These are phyloP conservation scores for Cryptoblepharus egeriae DNA, from an alignment of 2,797 vertebrate genomes.

Conservation along the genomic window DNA sequence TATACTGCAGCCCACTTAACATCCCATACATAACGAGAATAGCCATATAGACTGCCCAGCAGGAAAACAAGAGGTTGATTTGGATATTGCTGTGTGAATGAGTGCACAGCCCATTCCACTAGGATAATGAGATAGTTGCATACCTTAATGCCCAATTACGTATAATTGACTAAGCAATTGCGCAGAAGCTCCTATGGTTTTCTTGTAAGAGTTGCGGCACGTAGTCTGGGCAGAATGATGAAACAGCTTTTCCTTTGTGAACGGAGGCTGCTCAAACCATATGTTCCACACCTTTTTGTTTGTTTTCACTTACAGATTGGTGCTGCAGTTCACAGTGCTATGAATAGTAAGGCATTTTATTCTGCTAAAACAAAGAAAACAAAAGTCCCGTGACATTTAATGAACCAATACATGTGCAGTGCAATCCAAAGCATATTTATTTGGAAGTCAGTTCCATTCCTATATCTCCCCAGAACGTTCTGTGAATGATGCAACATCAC, in stretches of 20 bases:
- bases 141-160: background rate
- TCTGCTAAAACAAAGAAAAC: too few relatives aligned
- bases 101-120: background rate
- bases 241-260: background rate
- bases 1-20: background rate
- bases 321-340: too few relatives aligned
- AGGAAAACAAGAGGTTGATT: background rate
- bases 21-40: background rate
- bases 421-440: too few relatives aligned
- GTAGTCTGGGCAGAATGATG: background rate
- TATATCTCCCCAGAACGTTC: too few relatives aligned
- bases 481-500: too few relatives aligned
- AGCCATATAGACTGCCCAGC: background rate
- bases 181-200: background rate
- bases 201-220: background rate
- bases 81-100: background rate
- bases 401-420: too few relatives aligned
- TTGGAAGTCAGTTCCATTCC: too few relatives aligned
- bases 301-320: too few relatives aligned
- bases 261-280: too few relatives aligned
- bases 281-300: too few relatives aligned
- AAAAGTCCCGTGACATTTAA: too few relatives aligned
- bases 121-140: background rate
- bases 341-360: too few relatives aligned
- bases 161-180: background rate